Percentiles rank a stretch among this genome's conserved stretches.
Conservation (phyloP, 30 jellyfish, hydroid and myxozoan species). For the Turritopsis rubra region DNA sequence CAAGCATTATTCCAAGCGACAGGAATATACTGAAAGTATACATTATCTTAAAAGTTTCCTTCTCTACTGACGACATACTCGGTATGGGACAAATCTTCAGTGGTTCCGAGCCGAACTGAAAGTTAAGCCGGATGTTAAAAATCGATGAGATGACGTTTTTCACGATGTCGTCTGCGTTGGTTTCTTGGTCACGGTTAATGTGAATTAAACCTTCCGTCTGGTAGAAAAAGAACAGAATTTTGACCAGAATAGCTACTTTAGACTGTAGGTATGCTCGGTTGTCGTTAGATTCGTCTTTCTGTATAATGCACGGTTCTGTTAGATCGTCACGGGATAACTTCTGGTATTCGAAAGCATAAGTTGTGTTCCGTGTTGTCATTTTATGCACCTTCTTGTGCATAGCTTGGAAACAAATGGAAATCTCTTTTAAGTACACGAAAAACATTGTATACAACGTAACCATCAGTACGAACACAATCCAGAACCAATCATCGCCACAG, state of each 20-base stretch:
- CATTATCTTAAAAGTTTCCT: not conserved
- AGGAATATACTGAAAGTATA: not conserved
- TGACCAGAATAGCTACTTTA: not conserved
- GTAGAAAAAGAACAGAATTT: not conserved
- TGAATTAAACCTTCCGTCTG: not conserved
- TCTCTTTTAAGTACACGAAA: slow-evolving; percentile 29
- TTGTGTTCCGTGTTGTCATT: not conserved
- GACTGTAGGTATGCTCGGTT: not conserved
- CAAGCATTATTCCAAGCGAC: not conserved
- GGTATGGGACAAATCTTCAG: not conserved
- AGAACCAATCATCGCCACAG: slow-evolving; percentile 11
- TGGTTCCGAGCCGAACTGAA: not conserved
- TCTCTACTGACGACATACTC: not conserved
- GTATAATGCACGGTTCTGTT: not conserved
- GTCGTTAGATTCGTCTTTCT: not conserved
- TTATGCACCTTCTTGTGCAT: not conserved
- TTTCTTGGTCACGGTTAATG: not conserved
- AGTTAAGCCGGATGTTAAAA: not conserved
- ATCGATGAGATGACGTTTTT: not conserved
- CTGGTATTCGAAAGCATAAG: not conserved
- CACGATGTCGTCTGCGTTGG: not conserved
- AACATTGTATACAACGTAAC: not conserved
- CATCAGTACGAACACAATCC: slow-evolving; percentile 19
- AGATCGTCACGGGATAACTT: not conserved
- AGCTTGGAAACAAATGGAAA: not conserved